Base-by-base conservation (phyloP, 2,113 vertebrate species). In the Oryzias woworae region DNA sequence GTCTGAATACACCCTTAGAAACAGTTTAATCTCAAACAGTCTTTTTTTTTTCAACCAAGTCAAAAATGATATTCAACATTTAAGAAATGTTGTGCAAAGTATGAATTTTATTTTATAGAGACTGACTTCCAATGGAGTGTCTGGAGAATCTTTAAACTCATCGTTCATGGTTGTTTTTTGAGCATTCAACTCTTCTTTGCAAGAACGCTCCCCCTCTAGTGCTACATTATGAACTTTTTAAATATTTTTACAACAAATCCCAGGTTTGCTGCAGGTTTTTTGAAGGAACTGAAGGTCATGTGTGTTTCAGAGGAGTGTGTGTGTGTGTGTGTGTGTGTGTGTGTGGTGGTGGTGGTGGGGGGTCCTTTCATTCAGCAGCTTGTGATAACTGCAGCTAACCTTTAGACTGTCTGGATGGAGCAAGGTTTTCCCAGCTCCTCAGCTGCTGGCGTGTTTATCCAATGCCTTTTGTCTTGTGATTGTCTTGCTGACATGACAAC, bases 241-340 rank as follows among this genome's bases (percentile, higher is more conserved):
- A 2, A 10, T 36, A 36, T 12, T 1, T 20, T n/a, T 28, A 4
- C 26, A 54, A 66, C 59, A 28, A 4, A 4, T 17, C 56, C 50
- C 28, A 7, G 57, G 66, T 71, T 18, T 49, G 45, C 46, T 56
- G 62, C 72, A 48, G 28, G 54, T 58, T 75, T 45, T 62, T 53
- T 78, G 42, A 58, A 81, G 78, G 58, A 56, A 58, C 59, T 73
- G 48, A 14, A 46, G 49, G 71, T 75, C 71, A 2, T 18, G 17
- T 3, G 17, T 22, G 41, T 48, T 17, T 18, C n/a, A 18, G 44
- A 45, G 44, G 16, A 45, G 44, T 12, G 44, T 15, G 43, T 6
- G 43, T 5, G 44, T 5, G 44, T 16, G 44, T 14, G 41, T 48
- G 44, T 12, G 44, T 44, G 43, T 6, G 43, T 5, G 44, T 5